These are phyloP conservation scores for Hypomecis punctinalis DNA, from an alignment of 2,888 invertebrate genomes.

Conservation along the genomic window DNA sequence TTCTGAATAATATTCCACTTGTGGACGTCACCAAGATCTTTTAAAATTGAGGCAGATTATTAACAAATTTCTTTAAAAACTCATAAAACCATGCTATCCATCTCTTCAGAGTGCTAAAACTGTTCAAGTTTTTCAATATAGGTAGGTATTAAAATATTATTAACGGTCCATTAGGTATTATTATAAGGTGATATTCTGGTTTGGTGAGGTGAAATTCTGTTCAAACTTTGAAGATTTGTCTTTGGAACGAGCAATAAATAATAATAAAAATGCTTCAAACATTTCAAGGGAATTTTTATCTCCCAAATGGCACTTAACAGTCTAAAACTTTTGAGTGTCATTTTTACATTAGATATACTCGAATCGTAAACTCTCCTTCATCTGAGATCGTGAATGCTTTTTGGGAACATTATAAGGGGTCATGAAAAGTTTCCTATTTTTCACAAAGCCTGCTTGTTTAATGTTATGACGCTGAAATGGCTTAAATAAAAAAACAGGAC, in stretches of 20 bases:
- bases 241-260: conserved; percentile 16
- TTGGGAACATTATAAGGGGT: background rate
- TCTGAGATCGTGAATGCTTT: conserved; percentile 2
- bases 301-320: conserved; percentile 9
- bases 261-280: conserved; percentile 1
- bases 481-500: too few relatives aligned
- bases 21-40: conserved; percentile 40
- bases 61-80: background rate
- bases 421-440: too few relatives aligned
- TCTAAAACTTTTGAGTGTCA: background rate
- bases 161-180: conserved; percentile 16
- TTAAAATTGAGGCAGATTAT: background rate
- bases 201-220: conserved; percentile 4
- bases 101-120: conserved; percentile 9
- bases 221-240: conserved; percentile 19
- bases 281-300: background rate
- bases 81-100: conserved; percentile 6
- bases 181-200: conserved; percentile 10
- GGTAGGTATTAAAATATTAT: conserved; percentile 22
- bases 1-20: too few relatives aligned
- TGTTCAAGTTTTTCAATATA: conserved; percentile 22
- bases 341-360: conserved; percentile 7
- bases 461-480: too few relatives aligned
- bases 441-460: too few relatives aligned
- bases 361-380: background rate